These are phyloP conservation scores for Euglossa dilemma DNA, from an alignment of 1,140 invertebrate species.

Conservation along the genomic window DNA sequence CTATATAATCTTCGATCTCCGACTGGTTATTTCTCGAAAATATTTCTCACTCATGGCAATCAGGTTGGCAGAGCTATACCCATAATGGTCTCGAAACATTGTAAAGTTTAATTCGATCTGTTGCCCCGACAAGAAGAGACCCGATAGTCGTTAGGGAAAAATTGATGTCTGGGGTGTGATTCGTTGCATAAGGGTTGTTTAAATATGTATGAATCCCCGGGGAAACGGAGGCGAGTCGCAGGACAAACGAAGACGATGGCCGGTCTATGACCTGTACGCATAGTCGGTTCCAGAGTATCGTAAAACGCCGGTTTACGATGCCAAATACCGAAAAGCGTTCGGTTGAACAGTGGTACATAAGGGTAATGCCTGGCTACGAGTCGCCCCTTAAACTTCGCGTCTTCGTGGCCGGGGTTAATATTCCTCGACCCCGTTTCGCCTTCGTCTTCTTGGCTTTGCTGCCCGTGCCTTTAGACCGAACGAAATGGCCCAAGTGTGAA, in stretches of 20 bases:
- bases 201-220: conserved; percentile 24
- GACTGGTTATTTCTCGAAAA: too few relatives aligned
- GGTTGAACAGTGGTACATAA: conserved; percentile 1
- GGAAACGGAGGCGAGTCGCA: not conserved
- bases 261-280: too few relatives aligned
- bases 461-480: not conserved
- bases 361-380: conserved; percentile 12
- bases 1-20: too few relatives aligned
- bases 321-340: conserved; percentile 10
- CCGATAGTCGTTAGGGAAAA: conserved; percentile 22
- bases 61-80: too few relatives aligned
- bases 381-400: conserved; percentile 19
- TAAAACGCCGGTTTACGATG: conserved; percentile 25
- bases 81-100: too few relatives aligned
- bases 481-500: not conserved
- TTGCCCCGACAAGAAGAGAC: not conserved
- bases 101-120: conserved; percentile 12
- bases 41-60: too few relatives aligned
- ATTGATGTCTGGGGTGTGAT: not conserved
- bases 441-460: not conserved
- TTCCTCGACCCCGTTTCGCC: conserved; percentile 17
- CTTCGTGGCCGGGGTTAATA: conserved; percentile 8
- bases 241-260: too few relatives aligned
- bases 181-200: not conserved
- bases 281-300: not conserved